Conservation (phyloP, 2,888 invertebrate species). For the Eueremaeus valkanovi region DNA sequence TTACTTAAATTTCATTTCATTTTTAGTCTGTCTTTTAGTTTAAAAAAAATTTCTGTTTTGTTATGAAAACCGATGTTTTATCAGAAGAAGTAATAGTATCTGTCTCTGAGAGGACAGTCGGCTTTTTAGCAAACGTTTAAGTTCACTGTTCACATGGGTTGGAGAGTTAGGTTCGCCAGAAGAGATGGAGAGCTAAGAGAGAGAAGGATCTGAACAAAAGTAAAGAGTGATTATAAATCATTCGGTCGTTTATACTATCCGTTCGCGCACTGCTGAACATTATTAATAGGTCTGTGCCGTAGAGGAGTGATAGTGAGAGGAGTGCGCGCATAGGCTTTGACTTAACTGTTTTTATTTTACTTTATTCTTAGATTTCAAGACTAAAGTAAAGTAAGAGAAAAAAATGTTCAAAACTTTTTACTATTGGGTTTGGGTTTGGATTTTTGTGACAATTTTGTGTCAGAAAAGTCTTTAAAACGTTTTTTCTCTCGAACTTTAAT, state of each 20-base stretch:
- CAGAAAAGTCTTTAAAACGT: no score
- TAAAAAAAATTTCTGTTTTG: no score
- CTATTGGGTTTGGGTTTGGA: no score
- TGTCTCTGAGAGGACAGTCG: background rate
- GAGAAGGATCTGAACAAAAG: background rate
- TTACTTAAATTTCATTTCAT: no score
- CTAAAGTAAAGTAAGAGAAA: no score
- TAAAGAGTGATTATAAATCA: conserved; percentile 26
- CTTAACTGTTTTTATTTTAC: no score
- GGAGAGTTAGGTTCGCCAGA: background rate
- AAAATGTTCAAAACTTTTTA: no score
- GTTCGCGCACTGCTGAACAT: conserved; percentile 21
- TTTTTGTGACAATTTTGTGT: no score
- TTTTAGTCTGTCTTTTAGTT: no score
- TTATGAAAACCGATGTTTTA: no score
- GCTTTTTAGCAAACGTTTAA: background rate
- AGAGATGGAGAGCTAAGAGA: background rate
- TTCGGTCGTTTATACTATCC: conserved; percentile 27
- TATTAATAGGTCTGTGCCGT: conserved; percentile 27
- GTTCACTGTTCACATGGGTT: background rate
- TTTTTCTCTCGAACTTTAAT: no score
- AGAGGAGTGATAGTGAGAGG: background rate
- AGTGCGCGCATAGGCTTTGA: background rate
- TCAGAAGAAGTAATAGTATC: background rate
- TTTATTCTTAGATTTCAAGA: no score